Conservation (phyloP, 2,113 vertebrate genomes). For the Ophiodon elongatus region DNA sequence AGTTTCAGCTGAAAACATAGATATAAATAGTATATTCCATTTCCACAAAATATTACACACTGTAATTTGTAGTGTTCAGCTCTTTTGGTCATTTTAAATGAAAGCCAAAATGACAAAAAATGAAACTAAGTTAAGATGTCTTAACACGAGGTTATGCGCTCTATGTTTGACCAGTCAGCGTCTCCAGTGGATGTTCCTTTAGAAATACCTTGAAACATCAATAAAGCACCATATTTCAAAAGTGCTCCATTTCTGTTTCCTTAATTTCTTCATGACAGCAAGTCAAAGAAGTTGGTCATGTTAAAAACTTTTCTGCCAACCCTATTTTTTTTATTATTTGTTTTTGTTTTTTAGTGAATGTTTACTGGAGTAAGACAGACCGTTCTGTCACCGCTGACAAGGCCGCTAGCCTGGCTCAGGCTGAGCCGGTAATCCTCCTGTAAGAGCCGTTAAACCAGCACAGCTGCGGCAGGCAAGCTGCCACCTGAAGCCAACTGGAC, state of each 20-base stretch:
- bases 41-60: too few relatives aligned
- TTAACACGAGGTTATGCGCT: neutral
- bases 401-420: conserved; percentile 48
- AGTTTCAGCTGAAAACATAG: too few relatives aligned
- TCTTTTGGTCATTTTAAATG: too few relatives aligned
- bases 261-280: neutral
- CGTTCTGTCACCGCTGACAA: conserved; percentile 44
- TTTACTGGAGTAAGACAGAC: conserved; percentile 57
- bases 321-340: conserved; percentile 14
- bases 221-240: neutral
- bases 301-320: conserved; percentile 37
- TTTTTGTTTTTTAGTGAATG: conserved; percentile 38
- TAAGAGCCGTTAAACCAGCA: conserved; percentile 72
- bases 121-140: neutral
- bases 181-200: neutral
- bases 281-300: conserved; percentile 15
- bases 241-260: neutral
- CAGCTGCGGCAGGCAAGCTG: conserved; percentile 75
- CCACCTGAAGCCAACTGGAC: conserved; percentile 70
- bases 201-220: neutral
- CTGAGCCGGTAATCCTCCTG: conserved; percentile 70
- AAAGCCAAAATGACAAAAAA: neutral
- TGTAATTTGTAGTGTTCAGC: too few relatives aligned
- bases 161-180: neutral
- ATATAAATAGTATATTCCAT: too few relatives aligned